Evolutionary conservation across 92 coral and sea anemone species (phyloP).

Genomic region (Phenganax subtilis): DNA sequence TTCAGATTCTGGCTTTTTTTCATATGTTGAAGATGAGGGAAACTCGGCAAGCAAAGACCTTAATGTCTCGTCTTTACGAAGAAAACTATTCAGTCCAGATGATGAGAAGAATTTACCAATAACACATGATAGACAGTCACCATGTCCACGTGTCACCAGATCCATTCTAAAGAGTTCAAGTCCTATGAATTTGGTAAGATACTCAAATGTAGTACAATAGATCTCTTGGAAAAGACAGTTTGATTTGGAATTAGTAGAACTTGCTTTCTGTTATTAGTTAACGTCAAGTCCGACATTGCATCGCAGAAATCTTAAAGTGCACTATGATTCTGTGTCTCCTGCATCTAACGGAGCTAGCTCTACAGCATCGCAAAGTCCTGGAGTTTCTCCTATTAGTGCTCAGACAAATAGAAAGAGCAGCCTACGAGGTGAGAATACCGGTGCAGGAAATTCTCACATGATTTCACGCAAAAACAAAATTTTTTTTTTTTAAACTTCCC

Average conservation of each 20-base stretch:
- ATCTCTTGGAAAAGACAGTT: too few relatives aligned
- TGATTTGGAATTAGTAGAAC: too few relatives aligned
- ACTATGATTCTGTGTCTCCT: slow-evolving; percentile 39
- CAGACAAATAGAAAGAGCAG: background rate
- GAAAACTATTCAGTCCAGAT: slow-evolving; percentile 76
- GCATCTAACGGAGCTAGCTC: slow-evolving; percentile 29
- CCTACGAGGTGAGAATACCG: background rate
- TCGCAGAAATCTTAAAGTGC: slow-evolving; percentile 19
- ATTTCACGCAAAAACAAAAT: background rate
- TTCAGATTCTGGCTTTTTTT: slow-evolving; percentile 30
- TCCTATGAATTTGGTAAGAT: slow-evolving; percentile 69
- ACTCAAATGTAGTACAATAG: background rate
- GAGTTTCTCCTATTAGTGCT: slow-evolving; percentile 74
- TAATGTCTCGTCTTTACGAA: slow-evolving; percentile 72
- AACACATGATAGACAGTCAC: slow-evolving; percentile 43
- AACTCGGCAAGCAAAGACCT: slow-evolving; percentile 55
- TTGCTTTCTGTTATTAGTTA: slow-evolving; percentile 44
- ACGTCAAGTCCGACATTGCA: slow-evolving; percentile 76
- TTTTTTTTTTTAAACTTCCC: background rate
- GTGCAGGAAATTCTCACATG: background rate
- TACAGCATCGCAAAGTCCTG: slow-evolving; percentile 57
- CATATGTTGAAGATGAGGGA: slow-evolving; percentile 26
- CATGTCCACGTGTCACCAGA: slow-evolving; percentile 36
- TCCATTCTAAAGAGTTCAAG: slow-evolving; percentile 85
- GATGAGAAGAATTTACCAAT: slow-evolving; percentile 41